Evolutionary conservation across 2,797 vertebrate genomes (phyloP).

Genomic region (Glossophaga mutica): DNA sequence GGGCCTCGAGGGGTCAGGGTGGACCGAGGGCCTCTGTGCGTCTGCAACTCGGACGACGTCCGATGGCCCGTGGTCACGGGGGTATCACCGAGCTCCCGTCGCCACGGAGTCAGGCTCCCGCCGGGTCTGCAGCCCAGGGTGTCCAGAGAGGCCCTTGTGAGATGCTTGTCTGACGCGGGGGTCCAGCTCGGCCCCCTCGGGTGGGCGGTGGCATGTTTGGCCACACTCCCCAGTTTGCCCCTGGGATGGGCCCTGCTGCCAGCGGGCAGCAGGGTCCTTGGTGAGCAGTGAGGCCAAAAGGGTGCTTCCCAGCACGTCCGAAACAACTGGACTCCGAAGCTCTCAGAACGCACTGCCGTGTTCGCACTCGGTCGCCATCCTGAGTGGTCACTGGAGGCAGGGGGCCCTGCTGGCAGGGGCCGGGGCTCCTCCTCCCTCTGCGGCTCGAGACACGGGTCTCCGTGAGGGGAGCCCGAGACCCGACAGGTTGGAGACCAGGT

Average conservation of each 20-base stretch:
- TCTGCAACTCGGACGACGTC: neutral
- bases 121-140: rapidly evolving
- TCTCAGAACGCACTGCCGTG: rapidly evolving
- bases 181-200: neutral
- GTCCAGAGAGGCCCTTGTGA: rapidly evolving
- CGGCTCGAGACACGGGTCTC: no score
- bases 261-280: no score
- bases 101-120: neutral
- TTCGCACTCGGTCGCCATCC: neutral
- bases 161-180: rapidly evolving
- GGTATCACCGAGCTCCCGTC: neutral
- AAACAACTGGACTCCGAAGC: no score
- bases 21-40: neutral
- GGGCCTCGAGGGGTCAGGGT: neutral
- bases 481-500: rapidly evolving
- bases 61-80: neutral
- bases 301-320: rapidly evolving
- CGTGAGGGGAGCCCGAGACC: neutral
- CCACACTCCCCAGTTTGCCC: neutral
- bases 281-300: neutral
- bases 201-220: no score
- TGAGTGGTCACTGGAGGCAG: rapidly evolving
- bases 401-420: neutral
- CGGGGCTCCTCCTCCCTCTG: neutral
- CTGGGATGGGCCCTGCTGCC: neutral